phyloP scores from a whole-genome alignment of 2,888 invertebrate genomes.

The Acleris sparsana region DNA sequence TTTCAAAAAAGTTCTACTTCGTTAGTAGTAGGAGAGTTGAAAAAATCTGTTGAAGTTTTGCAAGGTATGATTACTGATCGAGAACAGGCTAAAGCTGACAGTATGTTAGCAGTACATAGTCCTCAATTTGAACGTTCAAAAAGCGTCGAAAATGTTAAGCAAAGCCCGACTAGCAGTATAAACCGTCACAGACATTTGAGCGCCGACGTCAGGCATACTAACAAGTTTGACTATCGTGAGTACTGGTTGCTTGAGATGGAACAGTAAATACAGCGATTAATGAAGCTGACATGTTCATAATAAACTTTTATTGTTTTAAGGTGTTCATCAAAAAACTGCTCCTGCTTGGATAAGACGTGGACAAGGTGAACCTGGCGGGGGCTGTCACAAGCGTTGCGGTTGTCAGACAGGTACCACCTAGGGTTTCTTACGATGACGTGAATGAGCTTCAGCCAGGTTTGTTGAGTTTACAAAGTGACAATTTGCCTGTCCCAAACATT shows the following conservation, averaged over 20 bases:
- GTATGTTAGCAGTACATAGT: neutral
- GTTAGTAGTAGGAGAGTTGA: neutral
- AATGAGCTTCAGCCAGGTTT: too few relatives aligned
- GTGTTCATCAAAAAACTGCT: conserved; percentile 46
- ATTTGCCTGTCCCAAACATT: too few relatives aligned
- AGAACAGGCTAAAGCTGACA: neutral
- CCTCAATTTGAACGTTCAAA: conserved; percentile 1
- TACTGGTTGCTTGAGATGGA: conserved; percentile 8
- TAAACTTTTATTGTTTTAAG: conserved; percentile 36
- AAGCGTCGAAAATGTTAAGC: conserved; percentile 7
- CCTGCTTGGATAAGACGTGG: conserved; percentile 47
- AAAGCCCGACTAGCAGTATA: conserved; percentile 1
- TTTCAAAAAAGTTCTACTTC: conserved; percentile 7
- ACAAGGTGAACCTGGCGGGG: conserved; percentile 31
- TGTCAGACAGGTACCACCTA: neutral
- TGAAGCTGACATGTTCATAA: neutral
- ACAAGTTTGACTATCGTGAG: conserved; percentile 51
- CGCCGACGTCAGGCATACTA: conserved; percentile 29
- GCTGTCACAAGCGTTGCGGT: neutral
- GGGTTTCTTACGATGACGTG: too few relatives aligned
- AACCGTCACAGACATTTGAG: conserved; percentile 18
- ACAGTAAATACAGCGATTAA: neutral
- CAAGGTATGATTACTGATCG: neutral
- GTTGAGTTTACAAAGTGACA: too few relatives aligned
- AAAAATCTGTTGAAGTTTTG: neutral